Percentiles rank a stretch among this genome's conserved stretches.
These are phyloP conservation scores for Gobius niger DNA, from an alignment of 2,113 vertebrate genomes.

Conservation along the genomic window DNA sequence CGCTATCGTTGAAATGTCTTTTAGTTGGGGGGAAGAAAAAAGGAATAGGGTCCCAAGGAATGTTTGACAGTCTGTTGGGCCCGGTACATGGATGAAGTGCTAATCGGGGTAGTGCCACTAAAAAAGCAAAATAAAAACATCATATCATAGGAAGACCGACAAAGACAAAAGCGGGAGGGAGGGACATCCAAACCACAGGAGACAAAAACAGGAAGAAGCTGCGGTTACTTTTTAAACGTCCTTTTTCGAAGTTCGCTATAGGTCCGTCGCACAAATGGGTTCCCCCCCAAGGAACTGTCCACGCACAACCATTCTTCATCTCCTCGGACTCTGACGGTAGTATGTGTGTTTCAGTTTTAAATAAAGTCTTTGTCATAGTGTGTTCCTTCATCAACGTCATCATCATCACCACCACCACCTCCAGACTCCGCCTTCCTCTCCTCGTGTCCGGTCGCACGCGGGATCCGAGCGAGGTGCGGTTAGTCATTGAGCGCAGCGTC, in stretches of 20 bases:
- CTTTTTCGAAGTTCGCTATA: slow-evolving; percentile 45
- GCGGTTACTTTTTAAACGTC: slow-evolving; percentile 52
- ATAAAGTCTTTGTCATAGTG: slow-evolving; percentile 75
- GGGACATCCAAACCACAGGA: slow-evolving; percentile 56
- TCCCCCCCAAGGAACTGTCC: slow-evolving; percentile 34
- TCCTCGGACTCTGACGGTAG: slow-evolving; percentile 53
- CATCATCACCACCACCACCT: slow-evolving; percentile 23
- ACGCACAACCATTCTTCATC: slow-evolving; percentile 44
- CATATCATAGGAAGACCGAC: slow-evolving; percentile 50
- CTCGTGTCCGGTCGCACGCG: slow-evolving; percentile 33
- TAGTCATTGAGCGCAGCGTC: slow-evolving; percentile 77
- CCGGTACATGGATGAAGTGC: slow-evolving; percentile 55
- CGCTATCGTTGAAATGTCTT: slow-evolving; percentile 44
- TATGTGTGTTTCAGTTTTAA: slow-evolving; percentile 65
- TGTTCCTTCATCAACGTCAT: slow-evolving; percentile 66
- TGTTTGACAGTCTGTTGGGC: slow-evolving; percentile 63
- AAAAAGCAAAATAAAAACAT: slow-evolving; percentile 39
- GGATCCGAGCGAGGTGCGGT: slow-evolving; percentile 45
- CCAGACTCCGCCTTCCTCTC: slow-evolving; percentile 41
- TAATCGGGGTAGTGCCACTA: slow-evolving; percentile 65
- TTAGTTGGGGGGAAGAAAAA: not conserved
- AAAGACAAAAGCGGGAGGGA: slow-evolving; percentile 17
- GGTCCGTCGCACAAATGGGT: slow-evolving; percentile 52
- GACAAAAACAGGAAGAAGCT: slow-evolving; percentile 49
- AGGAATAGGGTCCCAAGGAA: slow-evolving; percentile 65